phyloP scores from a whole-genome alignment of 1,140 invertebrate genomes.

The Brachystomella parvula region DNA sequence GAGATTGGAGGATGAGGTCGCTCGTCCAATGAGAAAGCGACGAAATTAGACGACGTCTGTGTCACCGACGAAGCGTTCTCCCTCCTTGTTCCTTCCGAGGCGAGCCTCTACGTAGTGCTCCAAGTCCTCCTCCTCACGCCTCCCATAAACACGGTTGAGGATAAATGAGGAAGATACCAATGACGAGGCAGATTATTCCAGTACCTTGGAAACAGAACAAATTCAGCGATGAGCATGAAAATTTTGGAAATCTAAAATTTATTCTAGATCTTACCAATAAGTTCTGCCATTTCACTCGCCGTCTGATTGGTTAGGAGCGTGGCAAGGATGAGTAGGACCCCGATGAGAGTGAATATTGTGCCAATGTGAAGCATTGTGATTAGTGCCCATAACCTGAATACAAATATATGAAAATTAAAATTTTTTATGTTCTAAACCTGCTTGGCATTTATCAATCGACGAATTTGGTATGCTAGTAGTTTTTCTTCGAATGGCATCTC shows the following conservation, averaged over 20 bases:
- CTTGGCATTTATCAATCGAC: too few species aligned
- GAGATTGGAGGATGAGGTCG: too few species aligned
- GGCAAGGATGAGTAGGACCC: constrained; percentile 68
- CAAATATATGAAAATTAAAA: too few species aligned
- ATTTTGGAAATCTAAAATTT: not conserved
- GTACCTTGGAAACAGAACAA: constrained; percentile 49
- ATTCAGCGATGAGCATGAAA: not conserved
- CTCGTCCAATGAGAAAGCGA: too few species aligned
- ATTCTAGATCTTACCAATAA: not conserved
- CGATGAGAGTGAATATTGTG: constrained; percentile 73
- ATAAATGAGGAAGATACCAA: constrained; percentile 65
- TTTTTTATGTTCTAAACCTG: too few species aligned
- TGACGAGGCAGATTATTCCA: constrained; percentile 59
- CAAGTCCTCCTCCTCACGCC: constrained; percentile 70
- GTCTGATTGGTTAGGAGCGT: constrained; percentile 46
- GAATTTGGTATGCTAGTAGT: too few species aligned
- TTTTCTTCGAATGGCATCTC: too few species aligned
- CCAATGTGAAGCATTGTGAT: constrained; percentile 81
- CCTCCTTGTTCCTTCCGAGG: constrained; percentile 67
- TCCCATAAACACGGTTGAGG: constrained; percentile 66
- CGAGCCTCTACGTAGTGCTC: constrained; percentile 73
- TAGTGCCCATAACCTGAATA: constrained; percentile 66
- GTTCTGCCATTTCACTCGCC: constrained; percentile 1
- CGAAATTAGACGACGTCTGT: not conserved
- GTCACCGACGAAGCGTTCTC: constrained; percentile 53